Base-by-base conservation (phyloP, 2,797 vertebrate genomes). In the Danio choprae region DNA sequence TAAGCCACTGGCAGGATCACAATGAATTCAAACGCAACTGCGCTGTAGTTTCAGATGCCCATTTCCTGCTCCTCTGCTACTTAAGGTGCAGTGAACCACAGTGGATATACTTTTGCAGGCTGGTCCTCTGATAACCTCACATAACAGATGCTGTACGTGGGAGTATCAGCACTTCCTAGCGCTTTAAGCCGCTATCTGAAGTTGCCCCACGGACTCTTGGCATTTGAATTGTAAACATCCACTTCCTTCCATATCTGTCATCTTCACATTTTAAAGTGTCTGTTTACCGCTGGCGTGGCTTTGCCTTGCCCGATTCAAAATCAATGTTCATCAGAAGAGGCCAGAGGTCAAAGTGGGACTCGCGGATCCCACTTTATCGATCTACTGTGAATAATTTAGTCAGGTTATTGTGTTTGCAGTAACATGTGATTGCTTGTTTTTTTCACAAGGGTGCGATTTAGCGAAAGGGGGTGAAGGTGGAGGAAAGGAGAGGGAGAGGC, bases 311-410 rank as follows among this genome's bases (percentile, higher is more conserved):
- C 85, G 83, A 84, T 75, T 89, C 82, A 51, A 81, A 88, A 91
- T 92, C 90, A 5, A 90, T 92, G 84, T 79, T 87, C 89, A 91
- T 92, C 88, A 90, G 81, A 70, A 29, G 63, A 56, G 87, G 84
- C 80, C 84, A 85, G 83, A 81, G 89, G 89, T 88, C 89, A 87
- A 83, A 89, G 84, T 88, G 87, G 83, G 88, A 80, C 83, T 77
- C 84, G 87, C 89, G 84, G 87, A 88, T 85, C 85, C 82, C 82
- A 80, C 83, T 58, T 65, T 81, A 92, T 93, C 84, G 90, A 93
- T 93, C 84, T 76, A 78, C 70, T 68, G 77, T 87, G 84, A 83
- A 87, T 89, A 80, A 90, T 92, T 91, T 87, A 88, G 89, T 87
- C 84, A 75, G 78, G 84, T 77, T 87, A 87, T 87, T 87, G 85